These are phyloP conservation scores for Lichenostomus cassidix DNA, from an alignment of 2,113 vertebrate species.

Conservation along the genomic window DNA sequence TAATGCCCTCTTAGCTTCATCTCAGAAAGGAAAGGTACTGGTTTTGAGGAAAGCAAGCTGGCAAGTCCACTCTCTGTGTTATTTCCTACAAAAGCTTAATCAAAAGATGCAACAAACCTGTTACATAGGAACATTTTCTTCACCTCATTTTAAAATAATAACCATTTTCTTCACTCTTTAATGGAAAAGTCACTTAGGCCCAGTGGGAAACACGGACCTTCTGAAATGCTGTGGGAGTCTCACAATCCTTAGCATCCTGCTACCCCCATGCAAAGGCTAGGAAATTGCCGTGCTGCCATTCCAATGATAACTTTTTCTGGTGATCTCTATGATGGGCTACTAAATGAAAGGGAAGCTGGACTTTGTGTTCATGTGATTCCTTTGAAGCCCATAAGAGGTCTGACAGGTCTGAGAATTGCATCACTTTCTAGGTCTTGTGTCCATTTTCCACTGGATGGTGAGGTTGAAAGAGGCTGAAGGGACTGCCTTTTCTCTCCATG, in stretches of 20 bases:
- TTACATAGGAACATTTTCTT: neutral
- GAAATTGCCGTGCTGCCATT: neutral
- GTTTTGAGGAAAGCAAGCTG: neutral
- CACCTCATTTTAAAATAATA: neutral
- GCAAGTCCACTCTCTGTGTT: neutral
- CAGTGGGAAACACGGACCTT: neutral
- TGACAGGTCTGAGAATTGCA: neutral
- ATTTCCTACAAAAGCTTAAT: neutral
- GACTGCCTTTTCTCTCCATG: neutral
- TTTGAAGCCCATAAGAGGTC: neutral
- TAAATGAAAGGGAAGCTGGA: neutral
- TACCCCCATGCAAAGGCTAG: neutral
- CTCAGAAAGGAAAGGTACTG: neutral
- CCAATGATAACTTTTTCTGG: neutral
- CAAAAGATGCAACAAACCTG: neutral
- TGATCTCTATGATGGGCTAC: neutral
- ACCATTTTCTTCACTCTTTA: constrained; percentile 27
- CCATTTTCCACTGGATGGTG: neutral
- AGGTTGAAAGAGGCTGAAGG: neutral
- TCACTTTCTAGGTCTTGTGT: neutral
- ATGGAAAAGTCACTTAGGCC: constrained; percentile 25
- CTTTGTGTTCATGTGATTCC: neutral
- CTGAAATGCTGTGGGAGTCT: neutral
- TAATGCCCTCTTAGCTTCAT: neutral
- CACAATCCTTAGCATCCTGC: neutral